phyloP scores from a whole-genome alignment of 2,113 vertebrate species.

The Octodon degus region DNA sequence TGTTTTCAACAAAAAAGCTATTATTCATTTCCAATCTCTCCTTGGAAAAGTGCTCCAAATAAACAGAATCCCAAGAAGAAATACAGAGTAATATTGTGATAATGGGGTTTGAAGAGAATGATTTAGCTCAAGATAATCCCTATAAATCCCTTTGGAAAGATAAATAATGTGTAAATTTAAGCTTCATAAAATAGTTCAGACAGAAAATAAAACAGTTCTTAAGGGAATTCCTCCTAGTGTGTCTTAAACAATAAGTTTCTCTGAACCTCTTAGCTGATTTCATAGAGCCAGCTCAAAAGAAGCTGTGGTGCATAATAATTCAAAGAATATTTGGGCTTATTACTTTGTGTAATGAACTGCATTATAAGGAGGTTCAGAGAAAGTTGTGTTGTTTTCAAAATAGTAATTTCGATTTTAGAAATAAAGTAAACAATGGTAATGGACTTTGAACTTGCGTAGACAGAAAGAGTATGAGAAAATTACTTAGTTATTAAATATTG shows the following conservation, averaged over 20 bases:
- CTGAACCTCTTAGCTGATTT: background rate
- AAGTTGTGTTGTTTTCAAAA: background rate
- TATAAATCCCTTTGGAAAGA: background rate
- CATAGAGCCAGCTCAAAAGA: background rate
- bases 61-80: background rate
- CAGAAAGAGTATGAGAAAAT: background rate
- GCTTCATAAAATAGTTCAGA: background rate
- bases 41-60: background rate
- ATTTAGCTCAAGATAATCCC: background rate
- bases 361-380: background rate
- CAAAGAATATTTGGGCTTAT: background rate
- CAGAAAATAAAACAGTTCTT: background rate
- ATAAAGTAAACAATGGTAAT: background rate
- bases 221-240: background rate
- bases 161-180: background rate
- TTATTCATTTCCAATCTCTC: background rate
- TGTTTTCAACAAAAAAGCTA: background rate
- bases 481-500: background rate
- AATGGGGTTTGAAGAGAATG: background rate
- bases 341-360: background rate
- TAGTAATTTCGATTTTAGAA: background rate
- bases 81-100: background rate
- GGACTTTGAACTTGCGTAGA: rapidly evolving
- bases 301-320: background rate
- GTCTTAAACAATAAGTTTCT: background rate